Evolutionary conservation across 2,888 invertebrate species (phyloP), one percentile per base, ranked within the genome.

Genomic region (Apoderus coryli): DNA sequence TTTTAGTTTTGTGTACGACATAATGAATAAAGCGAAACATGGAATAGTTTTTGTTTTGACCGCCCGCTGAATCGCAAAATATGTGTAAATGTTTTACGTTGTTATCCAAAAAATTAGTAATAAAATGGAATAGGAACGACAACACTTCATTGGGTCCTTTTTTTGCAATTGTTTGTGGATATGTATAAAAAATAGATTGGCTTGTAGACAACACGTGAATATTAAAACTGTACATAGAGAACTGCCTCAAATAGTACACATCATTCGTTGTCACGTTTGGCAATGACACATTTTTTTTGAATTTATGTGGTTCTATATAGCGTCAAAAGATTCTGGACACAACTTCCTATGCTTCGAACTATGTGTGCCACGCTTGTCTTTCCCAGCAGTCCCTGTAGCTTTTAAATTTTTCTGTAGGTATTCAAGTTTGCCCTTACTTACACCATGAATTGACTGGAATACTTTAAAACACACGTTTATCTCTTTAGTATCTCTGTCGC

Each of bases 11-110:
- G n/a, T n/a, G n/a, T n/a, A n/a, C n/a, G n/a, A n/a, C n/a, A n/a
- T n/a, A 38, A 37, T 48, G 43, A 12, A 44, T 22, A 29, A 43
- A 45, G 16, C 43, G 35, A 29, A 43, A 39, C 27, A 46, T 26
- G 13, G 43, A 42, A 33, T 36, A 44, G 32, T 49, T 49, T 34
- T 46, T 49, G 35, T 48, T 49, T 34, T 47, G 46, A 11, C 44
- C 45, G 14, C 43, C 41, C 32, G 41, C 44, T 13, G 43, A 44
- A 36, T 47, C 46, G 34, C 46, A 49, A 35, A 47, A 48, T 26
- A 47, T 42, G 32, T 35, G 32, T 27, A 47, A 29, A 30, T 38
- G 29, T 29, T 31, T 24, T 9, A 35, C 33, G 10, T 22, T 10
- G 6, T 11, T n/a, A 26, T 36, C 36, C 31, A 42, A 33, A 22